phyloP scores from a whole-genome alignment of 2,113 vertebrate species.

The Saccopteryx leptura region DNA sequence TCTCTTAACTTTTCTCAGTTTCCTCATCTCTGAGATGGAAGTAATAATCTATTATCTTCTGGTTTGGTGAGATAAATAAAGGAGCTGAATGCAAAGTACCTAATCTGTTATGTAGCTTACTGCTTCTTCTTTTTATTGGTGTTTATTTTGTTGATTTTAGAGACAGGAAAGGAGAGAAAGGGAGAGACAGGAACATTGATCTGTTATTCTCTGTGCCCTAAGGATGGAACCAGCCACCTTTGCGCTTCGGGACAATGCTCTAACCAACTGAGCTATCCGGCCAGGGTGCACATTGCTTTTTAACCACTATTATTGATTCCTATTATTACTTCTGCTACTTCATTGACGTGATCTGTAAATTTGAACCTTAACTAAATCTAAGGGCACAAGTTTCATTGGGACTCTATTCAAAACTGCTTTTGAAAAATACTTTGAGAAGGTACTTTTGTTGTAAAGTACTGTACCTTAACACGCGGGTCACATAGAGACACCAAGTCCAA shows the following conservation, averaged over 20 bases:
- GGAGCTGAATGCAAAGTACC: not conserved
- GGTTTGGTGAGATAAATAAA: not conserved
- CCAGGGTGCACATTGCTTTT: not conserved
- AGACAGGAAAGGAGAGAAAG: too few relatives aligned
- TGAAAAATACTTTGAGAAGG: not conserved
- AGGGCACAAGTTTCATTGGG: not conserved
- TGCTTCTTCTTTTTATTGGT: too few relatives aligned
- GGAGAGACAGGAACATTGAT: too few relatives aligned
- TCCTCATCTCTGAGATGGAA: conserved; percentile 10
- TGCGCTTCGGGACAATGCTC: too few relatives aligned
- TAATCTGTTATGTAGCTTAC: not conserved
- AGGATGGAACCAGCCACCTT: too few relatives aligned
- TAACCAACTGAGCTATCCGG: too few relatives aligned
- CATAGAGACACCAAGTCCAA: too few relatives aligned
- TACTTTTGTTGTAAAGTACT: not conserved
- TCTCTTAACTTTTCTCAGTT: conserved; percentile 37
- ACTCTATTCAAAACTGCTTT: not conserved
- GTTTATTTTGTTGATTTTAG: too few relatives aligned
- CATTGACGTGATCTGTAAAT: not conserved
- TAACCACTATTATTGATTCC: not conserved
- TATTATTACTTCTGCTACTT: not conserved
- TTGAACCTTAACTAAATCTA: not conserved
- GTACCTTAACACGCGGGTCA: too few relatives aligned
- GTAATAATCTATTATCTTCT: not conserved
- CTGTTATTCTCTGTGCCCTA: too few relatives aligned